Conservation (phyloP, 2,888 invertebrate genomes). For the Troilus luridus region DNA sequence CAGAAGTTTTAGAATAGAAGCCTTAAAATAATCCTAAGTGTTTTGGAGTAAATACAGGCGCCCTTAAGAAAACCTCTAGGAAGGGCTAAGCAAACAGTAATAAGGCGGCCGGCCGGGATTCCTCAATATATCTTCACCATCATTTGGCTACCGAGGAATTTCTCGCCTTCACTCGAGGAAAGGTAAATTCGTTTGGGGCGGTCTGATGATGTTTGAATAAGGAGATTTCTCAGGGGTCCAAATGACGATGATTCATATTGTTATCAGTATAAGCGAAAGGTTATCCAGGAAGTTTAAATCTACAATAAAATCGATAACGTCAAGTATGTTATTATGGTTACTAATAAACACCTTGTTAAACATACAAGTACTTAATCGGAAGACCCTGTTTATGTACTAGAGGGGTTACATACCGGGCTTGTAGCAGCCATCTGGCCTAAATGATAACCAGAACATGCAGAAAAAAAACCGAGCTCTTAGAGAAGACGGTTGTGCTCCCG, state of each 20-base stretch:
- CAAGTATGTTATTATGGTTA: background rate
- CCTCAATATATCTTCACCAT: background rate
- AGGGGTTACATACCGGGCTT: background rate
- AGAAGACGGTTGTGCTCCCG: slow-evolving; percentile 31
- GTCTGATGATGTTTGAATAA: background rate
- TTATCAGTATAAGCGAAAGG: no score
- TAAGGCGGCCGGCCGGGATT: background rate
- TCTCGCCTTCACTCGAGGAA: background rate
- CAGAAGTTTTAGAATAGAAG: background rate
- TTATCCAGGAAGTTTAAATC: no score
- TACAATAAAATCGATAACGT: no score
- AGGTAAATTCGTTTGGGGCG: background rate
- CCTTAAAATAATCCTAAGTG: background rate
- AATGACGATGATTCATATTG: no score
- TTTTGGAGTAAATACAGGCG: background rate
- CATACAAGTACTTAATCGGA: background rate
- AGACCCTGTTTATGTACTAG: background rate
- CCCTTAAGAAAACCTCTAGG: background rate
- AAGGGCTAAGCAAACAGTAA: slow-evolving; percentile 4
- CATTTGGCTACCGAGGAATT: background rate
- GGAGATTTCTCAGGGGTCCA: no score
- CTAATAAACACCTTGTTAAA: background rate
- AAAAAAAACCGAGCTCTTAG: background rate
- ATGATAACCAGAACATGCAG: slow-evolving; percentile 38
- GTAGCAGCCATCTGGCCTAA: background rate